Evolutionary conservation across 1,140 invertebrate genomes (phyloP), one percentile per base, ranked within the genome.

Genomic region (Helicorthomorpha holstii): DNA sequence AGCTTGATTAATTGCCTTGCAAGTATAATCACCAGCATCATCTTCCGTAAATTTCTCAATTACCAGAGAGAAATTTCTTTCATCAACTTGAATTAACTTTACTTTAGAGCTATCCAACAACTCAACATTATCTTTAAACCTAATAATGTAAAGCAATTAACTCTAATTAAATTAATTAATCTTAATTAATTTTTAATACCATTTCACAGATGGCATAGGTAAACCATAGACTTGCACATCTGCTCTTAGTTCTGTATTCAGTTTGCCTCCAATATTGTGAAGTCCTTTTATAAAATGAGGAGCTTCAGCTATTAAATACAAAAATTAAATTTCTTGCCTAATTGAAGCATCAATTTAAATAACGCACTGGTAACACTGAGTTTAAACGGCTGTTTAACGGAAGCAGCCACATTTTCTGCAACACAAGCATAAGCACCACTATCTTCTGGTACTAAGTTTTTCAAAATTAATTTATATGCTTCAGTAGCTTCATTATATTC

Each of bases 361-460:
- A 25, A 3, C 25, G 41, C 44, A 57, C 56, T 45, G 27, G 48
- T 56, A 24, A 57, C 23, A 4, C 42, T 25, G 16, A 57, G 38
- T 3, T 55, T 51, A 27, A 52, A 59, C 4, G 53, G 27, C 24
- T 46, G 22, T 14, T 23, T 55, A 2, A 66, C 63, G 29, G 64
- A 61, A 43, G 73, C 75, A 14, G 69, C 57, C 3, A 63, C 56
- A 56, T 75, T 76, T 24, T 59, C 60, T 19, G 72, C 74, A 27
- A 54, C 56, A 55, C 69, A 72, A 16, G 58, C 63, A 58, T 95
- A 96, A 22, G 73, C 73, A 2, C 88, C 91, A 48, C 76, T 80
- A 63, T 97, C 90, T 12, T 73, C 75, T 3, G 82, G 64, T 16
- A 73, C 68, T 1, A 81, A 74, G 16, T 77, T 73, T 57, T 80